Evolutionary conservation across 2,888 invertebrate genomes (phyloP), one percentile per base, ranked within the genome.

Genomic region (Escarpia spicata): DNA sequence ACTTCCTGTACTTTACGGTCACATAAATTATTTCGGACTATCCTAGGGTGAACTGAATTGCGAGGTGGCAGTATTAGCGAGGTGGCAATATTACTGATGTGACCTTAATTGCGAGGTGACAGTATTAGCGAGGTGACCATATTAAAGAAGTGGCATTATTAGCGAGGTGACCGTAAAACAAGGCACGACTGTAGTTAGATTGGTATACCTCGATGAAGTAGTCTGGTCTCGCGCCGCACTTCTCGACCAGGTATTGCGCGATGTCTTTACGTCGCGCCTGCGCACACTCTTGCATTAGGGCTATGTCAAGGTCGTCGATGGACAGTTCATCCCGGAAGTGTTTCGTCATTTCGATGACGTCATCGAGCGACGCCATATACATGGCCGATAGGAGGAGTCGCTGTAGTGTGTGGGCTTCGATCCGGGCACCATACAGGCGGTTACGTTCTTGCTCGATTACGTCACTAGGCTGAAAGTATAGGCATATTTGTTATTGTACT

Each of bases 381-480:
- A 93, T 26, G 12, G 45, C 52, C 91, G 92, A 19, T 26, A 75
- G 31, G 31, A 93, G 92, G 19, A 37, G 43, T 58, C 89, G n/a
- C 37, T 93, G 58, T 31, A 93, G 19, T 8, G 75, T 92, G 52
- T 92, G 92, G 43, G 43, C 52, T 52, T 43, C 58, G 19, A 92
- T 90, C 75, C 92, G 92, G 26, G 45, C 93, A 15, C 93, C 93
- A 60, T 93, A 93, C 19, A 92, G n/a, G 90, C 90, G 52, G 31
- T 26, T 90, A 10, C 91, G 44, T 89, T 93, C 93, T 15, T 26
- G 37, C 31, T 91, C 92, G n/a, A 93, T 92, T 19, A 92, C 92
- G n/a, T 92, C 60, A 26, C 26, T 15, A 31, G 93, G 93, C 93
- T 93, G 90, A 10, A 93, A 75, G 8, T 3, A 43, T 43, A 60